Percentiles rank a stretch among this genome's conserved stretches.
Evolutionary conservation across 2,797 vertebrate species (phyloP).

Genomic region (Microhierax caerulescens): DNA sequence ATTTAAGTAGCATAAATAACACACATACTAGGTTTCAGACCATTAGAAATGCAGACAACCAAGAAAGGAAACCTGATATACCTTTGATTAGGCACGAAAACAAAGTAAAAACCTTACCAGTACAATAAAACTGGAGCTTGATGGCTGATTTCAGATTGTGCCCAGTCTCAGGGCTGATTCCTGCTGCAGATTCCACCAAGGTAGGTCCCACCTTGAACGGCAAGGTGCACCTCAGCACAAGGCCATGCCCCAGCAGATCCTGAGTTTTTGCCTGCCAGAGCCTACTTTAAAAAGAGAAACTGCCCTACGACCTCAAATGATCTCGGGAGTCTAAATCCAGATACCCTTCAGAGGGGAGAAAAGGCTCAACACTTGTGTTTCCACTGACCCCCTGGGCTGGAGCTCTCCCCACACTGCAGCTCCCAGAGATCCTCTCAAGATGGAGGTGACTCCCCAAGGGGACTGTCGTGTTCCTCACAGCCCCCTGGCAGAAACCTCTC

Average conservation of each 20-base stretch:
- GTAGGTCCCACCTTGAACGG: not conserved
- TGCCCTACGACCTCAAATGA: not conserved
- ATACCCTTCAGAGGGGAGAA: not conserved
- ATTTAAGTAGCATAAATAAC: not conserved
- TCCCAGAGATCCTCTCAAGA: not conserved
- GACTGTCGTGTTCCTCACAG: fast-evolving
- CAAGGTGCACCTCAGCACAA: not conserved
- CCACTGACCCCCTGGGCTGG: fast-evolving
- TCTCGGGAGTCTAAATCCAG: not conserved
- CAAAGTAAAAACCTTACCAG: not conserved
- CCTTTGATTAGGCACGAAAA: not conserved
- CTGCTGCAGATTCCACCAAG: fast-evolving
- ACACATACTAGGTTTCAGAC: not conserved
- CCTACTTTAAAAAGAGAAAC: not conserved
- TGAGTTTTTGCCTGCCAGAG: not conserved
- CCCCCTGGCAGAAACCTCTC: not conserved
- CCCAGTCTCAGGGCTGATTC: fast-evolving
- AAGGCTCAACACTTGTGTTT: not conserved
- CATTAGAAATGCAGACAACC: not conserved
- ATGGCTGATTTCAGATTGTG: not conserved
- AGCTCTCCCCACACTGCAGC: not conserved
- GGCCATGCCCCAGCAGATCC: fast-evolving
- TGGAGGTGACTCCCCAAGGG: no score
- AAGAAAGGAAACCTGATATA: not conserved
- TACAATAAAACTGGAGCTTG: fast-evolving